These are phyloP conservation scores for Gambelia wislizenii DNA, from an alignment of 2,797 vertebrate genomes.

Conservation along the genomic window DNA sequence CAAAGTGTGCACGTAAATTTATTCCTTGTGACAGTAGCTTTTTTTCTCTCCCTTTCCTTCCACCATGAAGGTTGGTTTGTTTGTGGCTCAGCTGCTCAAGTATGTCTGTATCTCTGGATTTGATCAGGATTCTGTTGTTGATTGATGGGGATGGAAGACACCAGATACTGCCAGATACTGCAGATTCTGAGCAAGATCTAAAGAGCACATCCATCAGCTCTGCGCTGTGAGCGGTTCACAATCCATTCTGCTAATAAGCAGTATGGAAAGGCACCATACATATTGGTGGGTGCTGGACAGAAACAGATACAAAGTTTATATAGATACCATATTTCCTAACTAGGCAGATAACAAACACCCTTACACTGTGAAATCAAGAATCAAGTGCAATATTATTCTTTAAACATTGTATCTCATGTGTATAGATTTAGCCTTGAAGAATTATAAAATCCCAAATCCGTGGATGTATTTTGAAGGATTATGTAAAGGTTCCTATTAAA, in stretches of 20 bases:
- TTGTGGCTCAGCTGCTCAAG: conserved; percentile 36
- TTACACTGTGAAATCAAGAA: neutral
- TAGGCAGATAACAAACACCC: neutral
- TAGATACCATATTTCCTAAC: conserved; percentile 1
- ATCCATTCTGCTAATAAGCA: conserved; percentile 35
- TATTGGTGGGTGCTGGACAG: conserved; percentile 29
- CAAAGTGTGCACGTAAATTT: conserved; percentile 88
- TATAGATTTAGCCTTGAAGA: no score
- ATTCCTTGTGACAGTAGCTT: conserved; percentile 88
- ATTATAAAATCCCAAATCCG: no score
- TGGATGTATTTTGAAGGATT: neutral
- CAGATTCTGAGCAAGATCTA: conserved; percentile 51
- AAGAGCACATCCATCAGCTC: conserved; percentile 32
- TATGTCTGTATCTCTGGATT: conserved; percentile 73
- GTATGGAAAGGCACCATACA: conserved; percentile 59
- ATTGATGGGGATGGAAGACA: conserved; percentile 72
- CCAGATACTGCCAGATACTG: neutral
- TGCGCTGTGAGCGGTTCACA: conserved; percentile 36
- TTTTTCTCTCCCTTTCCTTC: conserved; percentile 75
- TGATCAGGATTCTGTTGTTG: conserved; percentile 73
- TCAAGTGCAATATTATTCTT: neutral
- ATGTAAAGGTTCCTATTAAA: neutral
- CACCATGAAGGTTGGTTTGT: conserved; percentile 15
- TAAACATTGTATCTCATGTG: neutral
- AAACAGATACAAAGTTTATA: conserved; percentile 43